These are phyloP conservation scores for Ptilodon capucinus DNA, from an alignment of 2,888 invertebrate genomes.

Conservation along the genomic window DNA sequence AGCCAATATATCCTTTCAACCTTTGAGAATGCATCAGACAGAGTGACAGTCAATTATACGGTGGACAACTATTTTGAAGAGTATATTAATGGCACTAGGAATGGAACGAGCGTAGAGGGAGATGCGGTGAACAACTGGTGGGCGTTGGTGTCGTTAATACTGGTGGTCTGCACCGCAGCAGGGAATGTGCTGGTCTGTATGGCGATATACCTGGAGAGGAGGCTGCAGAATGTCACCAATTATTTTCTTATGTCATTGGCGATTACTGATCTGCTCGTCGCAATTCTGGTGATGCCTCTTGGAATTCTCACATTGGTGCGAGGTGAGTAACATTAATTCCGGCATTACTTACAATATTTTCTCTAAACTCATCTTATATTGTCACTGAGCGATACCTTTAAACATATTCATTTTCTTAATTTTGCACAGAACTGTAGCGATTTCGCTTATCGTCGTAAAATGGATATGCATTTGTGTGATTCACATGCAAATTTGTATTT, in stretches of 20 bases:
- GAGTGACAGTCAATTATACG: conserved; percentile 25
- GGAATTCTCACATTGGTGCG: conserved; percentile 91
- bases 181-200: conserved; percentile 97
- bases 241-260: conserved; percentile 98
- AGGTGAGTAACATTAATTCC: no score
- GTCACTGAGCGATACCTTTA: no score
- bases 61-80: conserved; percentile 20
- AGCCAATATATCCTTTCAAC: conserved; percentile 32
- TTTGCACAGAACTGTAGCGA: no score
- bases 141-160: conserved; percentile 88
- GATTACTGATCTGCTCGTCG: conserved; percentile 97
- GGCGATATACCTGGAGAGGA: conserved; percentile 95
- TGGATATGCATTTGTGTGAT: no score
- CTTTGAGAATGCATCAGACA: conserved; percentile 25
- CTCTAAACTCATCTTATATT: no score
- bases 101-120: conserved; percentile 30
- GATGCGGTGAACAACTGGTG: conserved; percentile 87
- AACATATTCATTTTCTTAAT: no score
- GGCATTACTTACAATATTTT: no score
- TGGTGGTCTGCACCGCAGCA: conserved; percentile 93
- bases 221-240: conserved; percentile 98
- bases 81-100: conserved; percentile 39
- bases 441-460: no score
- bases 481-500: no score
- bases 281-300: conserved; percentile 97